Evolutionary conservation across 1,140 invertebrate genomes (phyloP).

Genomic region (Heliothis subflexa): DNA sequence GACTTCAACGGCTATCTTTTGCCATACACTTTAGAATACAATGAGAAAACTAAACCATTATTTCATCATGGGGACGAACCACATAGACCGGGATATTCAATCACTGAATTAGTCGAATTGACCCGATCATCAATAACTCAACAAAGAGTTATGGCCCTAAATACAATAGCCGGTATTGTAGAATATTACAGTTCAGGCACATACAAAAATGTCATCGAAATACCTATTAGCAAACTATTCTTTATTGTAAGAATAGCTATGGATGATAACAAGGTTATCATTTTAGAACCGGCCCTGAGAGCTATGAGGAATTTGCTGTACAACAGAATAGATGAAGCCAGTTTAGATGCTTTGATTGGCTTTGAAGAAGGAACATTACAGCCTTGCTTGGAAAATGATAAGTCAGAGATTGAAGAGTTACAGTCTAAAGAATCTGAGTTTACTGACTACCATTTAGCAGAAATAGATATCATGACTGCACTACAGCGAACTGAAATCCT

Average conservation of each 20-base stretch:
- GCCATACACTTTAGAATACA: conserved; percentile 89
- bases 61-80: conserved; percentile 97
- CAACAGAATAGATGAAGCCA: conserved; percentile 92
- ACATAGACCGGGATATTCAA: conserved; percentile 94
- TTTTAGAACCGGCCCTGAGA: conserved; percentile 91
- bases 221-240: conserved; percentile 90
- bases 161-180: conserved; percentile 92
- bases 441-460: conserved; percentile 94
- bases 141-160: conserved; percentile 93
- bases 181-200: conserved; percentile 90
- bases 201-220: conserved; percentile 89
- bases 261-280: conserved; percentile 92
- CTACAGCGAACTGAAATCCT: conserved; percentile 92
- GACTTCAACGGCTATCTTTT: conserved; percentile 90
- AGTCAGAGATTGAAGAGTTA: conserved; percentile 86
- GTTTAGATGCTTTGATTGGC: conserved; percentile 89
- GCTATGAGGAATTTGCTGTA: conserved; percentile 91
- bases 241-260: conserved; percentile 93
- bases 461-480: conserved; percentile 91
- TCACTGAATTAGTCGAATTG: conserved; percentile 94
- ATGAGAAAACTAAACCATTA: conserved; percentile 87
- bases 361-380: conserved; percentile 89
- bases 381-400: conserved; percentile 87
- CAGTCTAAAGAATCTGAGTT: conserved; percentile 89
- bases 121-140: conserved; percentile 89